Evolutionary conservation across 2,797 vertebrate species (phyloP), one percentile per base, ranked within the genome.

Genomic region (Micropoecilia bifurca): DNA sequence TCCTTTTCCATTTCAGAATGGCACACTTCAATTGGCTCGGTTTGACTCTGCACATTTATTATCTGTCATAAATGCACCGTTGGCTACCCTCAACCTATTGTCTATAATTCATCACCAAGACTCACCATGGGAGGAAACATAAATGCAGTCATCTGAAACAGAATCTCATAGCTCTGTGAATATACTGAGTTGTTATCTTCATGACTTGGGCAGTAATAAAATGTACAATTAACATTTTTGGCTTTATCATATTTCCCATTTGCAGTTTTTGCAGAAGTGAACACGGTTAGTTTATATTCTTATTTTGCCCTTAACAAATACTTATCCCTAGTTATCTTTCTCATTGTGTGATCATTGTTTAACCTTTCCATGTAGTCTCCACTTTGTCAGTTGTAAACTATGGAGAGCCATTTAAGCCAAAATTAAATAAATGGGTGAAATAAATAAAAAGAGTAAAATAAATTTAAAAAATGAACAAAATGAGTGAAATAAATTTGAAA

Each of bases 11-110:
- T 93, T 91, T 85, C 87, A 90, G 87, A 87, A 86, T 82, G 73
- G 80, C 88, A 91, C 91, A 92, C 93, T 92, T 90, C 88, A 91
- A 85, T 88, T 90, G 87, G 85, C 80, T 83, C 90, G 77, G 76
- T 92, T 91, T 83, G 87, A 86, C 88, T 87, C 80, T 74, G 89
- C 89, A 91, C 91, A 92, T 95, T 93, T 92, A 93, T 93, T 93
- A 93, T 89, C 93, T 93, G 93, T 94, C 91, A 91, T 89, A 89
- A 91, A 90, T 89, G 91, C 91, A 89, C 87, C 80, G 91, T 85
- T 91, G 91, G 79, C 90, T 92, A 87, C 89, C 87, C 89, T 91
- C 90, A 90, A 89, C 87, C 91, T 88, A 89, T 89, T 91, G 87
- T 92, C 88, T 89, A 81, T 91, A 93, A 94, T 95, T 91, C 92